Percentiles rank a stretch among this genome's conserved stretches.
These are phyloP conservation scores for Dicyrtomina minuta DNA, from an alignment of 2,888 invertebrate species.

Conservation along the genomic window DNA sequence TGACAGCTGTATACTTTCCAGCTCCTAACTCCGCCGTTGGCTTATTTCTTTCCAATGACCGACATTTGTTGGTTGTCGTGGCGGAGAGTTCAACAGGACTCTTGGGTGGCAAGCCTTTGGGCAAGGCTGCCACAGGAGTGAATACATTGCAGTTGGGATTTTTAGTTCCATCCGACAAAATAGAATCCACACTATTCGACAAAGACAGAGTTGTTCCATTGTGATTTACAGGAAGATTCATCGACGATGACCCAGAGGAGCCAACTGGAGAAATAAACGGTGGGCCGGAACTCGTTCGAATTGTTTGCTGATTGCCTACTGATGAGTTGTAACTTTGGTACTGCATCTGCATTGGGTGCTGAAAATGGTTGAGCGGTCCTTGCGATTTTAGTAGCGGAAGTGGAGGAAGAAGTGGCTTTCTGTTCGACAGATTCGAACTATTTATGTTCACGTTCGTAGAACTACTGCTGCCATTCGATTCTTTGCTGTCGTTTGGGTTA, in stretches of 20 bases:
- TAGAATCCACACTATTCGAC: conserved; percentile 51
- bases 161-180: conserved; percentile 40
- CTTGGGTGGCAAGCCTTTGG: conserved; percentile 51
- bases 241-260: background rate
- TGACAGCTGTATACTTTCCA: conserved; percentile 46
- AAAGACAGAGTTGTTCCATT: conserved; percentile 34
- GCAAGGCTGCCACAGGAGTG: conserved; percentile 43
- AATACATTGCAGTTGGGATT: conserved; percentile 40
- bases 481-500: background rate
- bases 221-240: background rate
- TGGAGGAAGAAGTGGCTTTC: conserved; percentile 44
- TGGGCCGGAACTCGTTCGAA: conserved; percentile 51
- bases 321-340: conserved; percentile 28
- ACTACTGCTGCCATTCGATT: conserved; percentile 7
- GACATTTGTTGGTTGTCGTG: conserved; percentile 42
- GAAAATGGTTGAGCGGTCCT: conserved; percentile 17
- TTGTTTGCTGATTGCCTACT: conserved; percentile 25
- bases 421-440: background rate
- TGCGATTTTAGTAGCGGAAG: conserved; percentile 42
- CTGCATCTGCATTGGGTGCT: conserved; percentile 38
- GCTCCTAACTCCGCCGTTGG: conserved; percentile 39
- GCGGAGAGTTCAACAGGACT: conserved; percentile 45
- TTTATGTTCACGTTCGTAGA: background rate
- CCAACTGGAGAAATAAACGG: conserved; percentile 49
- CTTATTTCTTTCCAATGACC: conserved; percentile 48